Percentiles rank a stretch among this genome's conserved stretches.
These are phyloP conservation scores for Hermaeophaga mercurialis DNA, from an alignment of 2,888 invertebrate species.

Conservation along the genomic window DNA sequence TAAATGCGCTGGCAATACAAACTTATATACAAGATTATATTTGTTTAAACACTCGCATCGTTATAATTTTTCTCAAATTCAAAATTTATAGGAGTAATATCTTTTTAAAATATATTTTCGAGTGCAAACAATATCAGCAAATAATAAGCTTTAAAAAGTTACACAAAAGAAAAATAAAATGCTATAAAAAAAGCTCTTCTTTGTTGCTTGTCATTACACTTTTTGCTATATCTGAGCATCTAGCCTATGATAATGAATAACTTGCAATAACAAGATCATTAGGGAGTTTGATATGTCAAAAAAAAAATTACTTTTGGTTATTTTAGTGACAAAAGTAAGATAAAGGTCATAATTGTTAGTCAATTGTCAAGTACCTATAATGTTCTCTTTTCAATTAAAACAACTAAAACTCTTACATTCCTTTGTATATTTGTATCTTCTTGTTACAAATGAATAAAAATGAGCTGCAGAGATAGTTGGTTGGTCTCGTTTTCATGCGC, in stretches of 20 bases:
- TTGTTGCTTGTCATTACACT: neutral
- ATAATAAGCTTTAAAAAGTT: conserved; percentile 27
- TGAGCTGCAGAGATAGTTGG: neutral
- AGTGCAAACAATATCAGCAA: no score
- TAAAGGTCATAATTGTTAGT: no score
- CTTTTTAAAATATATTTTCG: no score
- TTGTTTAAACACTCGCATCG: no score
- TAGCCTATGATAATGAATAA: neutral
- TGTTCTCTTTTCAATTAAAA: neutral
- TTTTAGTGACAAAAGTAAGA: no score
- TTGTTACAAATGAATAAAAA: neutral
- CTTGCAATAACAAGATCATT: neutral
- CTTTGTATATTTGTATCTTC: conserved; percentile 1
- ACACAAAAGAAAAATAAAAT: conserved; percentile 15
- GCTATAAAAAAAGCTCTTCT: neutral
- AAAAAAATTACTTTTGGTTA: neutral
- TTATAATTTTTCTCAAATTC: no score
- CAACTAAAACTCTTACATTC: neutral
- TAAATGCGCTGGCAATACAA: conserved; percentile 12
- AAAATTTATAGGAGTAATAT: no score
- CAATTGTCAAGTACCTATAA: no score
- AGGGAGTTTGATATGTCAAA: neutral
- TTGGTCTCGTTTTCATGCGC: neutral
- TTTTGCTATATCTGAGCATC: conserved; percentile 5
- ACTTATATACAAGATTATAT: conserved; percentile 5